phyloP scores from a whole-genome alignment of 2,888 invertebrate genomes.

The Bellardia pandia region DNA sequence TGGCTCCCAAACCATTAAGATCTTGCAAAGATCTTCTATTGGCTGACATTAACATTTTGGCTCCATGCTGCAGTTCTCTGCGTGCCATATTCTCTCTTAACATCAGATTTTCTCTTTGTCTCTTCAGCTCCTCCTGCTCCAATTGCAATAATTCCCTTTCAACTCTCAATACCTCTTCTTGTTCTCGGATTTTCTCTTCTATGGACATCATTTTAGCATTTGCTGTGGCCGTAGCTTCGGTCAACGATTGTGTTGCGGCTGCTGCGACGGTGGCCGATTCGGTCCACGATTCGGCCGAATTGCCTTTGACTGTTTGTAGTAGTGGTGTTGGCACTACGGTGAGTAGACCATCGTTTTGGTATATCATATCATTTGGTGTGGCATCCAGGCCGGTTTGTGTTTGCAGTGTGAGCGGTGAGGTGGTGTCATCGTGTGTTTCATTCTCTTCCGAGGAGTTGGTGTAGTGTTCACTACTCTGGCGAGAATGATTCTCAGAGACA shows the following conservation, averaged over 20 bases:
- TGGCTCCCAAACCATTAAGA: conserved; percentile 82
- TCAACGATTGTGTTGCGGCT: conserved; percentile 84
- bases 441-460: conserved; percentile 90
- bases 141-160: conserved; percentile 91
- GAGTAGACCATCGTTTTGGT: conserved; percentile 79
- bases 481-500: conserved; percentile 90
- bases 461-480: conserved; percentile 92
- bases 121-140: conserved; percentile 90
- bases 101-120: conserved; percentile 89
- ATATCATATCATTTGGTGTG: conserved; percentile 76
- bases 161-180: conserved; percentile 91
- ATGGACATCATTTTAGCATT: conserved; percentile 86
- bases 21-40: conserved; percentile 88
- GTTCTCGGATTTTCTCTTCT: conserved; percentile 88
- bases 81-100: conserved; percentile 88
- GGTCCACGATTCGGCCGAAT: conserved; percentile 81
- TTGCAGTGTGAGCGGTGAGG: conserved; percentile 76
- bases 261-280: conserved; percentile 81
- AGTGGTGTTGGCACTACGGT: conserved; percentile 78
- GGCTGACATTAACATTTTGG: conserved; percentile 83
- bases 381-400: conserved; percentile 57
- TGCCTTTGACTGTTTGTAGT: conserved; percentile 80
- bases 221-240: conserved; percentile 81
- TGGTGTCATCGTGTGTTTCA: conserved; percentile 86
- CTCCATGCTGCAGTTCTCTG: conserved; percentile 84